Conservation (phyloP, 2,797 vertebrate species). For the Crenichthys baileyi region DNA sequence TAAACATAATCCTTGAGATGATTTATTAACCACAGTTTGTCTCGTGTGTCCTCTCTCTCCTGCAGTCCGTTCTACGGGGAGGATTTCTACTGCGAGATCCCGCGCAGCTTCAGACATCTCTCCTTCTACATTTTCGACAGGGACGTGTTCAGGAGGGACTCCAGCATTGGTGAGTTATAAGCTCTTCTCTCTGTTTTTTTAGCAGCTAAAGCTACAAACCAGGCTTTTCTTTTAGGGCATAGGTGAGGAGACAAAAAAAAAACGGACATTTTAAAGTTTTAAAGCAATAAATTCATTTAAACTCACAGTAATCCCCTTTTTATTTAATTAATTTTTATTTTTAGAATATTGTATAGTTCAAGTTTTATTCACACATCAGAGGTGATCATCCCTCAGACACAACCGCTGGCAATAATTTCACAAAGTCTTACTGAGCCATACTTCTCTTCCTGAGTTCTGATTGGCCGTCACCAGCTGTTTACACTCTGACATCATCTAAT, state of each 20-base stretch:
- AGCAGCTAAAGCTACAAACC: not conserved
- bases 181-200: not conserved
- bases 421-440: not conserved
- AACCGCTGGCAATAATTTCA: not conserved
- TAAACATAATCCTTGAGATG: not conserved
- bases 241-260: not conserved
- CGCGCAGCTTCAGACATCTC: constrained; percentile 95
- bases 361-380: not conserved
- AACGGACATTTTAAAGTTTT: too few species aligned
- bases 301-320: not conserved
- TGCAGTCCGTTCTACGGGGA: constrained; percentile 96
- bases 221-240: not conserved
- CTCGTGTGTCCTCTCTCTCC: constrained; percentile 28
- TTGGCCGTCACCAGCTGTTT: constrained; percentile 13
- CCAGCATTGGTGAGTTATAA: constrained; percentile 92
- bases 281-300: not conserved
- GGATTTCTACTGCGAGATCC: constrained; percentile 99
- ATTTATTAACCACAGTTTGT: constrained; percentile 9
- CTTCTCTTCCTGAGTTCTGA: constrained; percentile 13
- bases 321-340: not conserved
- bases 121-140: constrained; percentile 99
- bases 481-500: constrained; percentile 3
- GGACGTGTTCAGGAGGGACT: constrained; percentile 99
- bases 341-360: not conserved
- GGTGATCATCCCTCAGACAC: not conserved